These are phyloP conservation scores for Sinocyclocheilus maitianheensis DNA, from an alignment of 2,113 vertebrate species.

Conservation along the genomic window DNA sequence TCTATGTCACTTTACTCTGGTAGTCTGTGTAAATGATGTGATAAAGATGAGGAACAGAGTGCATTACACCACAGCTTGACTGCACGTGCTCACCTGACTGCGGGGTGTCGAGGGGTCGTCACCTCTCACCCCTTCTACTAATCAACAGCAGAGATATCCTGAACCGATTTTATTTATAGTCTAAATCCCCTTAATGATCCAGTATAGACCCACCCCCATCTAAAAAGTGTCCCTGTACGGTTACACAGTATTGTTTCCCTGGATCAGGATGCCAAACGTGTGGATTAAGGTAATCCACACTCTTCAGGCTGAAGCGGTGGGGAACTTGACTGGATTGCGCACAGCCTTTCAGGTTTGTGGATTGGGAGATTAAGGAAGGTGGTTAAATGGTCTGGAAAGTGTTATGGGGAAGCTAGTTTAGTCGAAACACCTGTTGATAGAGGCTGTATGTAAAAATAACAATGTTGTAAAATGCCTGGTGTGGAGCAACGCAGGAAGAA, in stretches of 20 bases:
- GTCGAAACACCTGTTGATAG: background rate
- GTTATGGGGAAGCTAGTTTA: conserved; percentile 15
- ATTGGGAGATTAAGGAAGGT: conserved; percentile 47
- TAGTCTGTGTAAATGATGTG: background rate
- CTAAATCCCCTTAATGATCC: conserved; percentile 59
- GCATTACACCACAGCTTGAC: background rate
- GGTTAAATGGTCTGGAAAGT: conserved; percentile 33
- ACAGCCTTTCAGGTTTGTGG: conserved; percentile 54
- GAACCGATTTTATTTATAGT: background rate
- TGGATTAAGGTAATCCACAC: conserved; percentile 64
- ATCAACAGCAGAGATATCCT: conserved; percentile 22
- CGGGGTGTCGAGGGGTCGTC: conserved; percentile 3
- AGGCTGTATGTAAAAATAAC: background rate
- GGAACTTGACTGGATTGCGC: conserved; percentile 39
- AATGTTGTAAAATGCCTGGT: background rate
- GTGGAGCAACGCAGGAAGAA: background rate
- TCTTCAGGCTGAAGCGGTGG: conserved; percentile 45
- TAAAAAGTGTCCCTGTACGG: conserved; percentile 21
- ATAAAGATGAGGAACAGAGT: background rate
- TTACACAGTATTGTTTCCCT: conserved; percentile 47
- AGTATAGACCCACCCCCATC: conserved; percentile 29
- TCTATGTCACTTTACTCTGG: too few relatives aligned
- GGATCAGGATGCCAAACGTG: conserved; percentile 54
- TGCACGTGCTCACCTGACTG: conserved; percentile 23
- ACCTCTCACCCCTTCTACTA: conserved; percentile 21